A percentile compares a stretch with the other conserved stretches of the same genome.
Conservation (phyloP, 2,113 vertebrate genomes). For the Scopus umbretta region DNA sequence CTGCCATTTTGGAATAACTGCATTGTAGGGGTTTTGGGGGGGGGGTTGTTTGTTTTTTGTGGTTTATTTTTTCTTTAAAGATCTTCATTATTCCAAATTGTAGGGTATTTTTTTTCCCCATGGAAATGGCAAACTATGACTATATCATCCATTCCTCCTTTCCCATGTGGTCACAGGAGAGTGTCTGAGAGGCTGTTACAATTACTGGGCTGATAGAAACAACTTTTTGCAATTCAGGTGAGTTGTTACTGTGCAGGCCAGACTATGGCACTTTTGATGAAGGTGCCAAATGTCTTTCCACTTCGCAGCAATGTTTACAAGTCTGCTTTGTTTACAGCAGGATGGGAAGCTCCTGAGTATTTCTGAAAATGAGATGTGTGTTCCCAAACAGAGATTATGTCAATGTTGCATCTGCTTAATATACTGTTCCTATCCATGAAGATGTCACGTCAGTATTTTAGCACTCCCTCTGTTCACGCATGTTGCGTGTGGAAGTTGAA, state of each 20-base stretch:
- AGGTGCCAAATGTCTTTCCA: background rate
- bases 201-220: background rate
- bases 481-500: background rate
- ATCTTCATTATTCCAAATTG: background rate
- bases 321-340: background rate
- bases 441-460: background rate
- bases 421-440: background rate
- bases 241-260: background rate
- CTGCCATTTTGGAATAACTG: background rate
- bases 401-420: background rate
- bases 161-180: background rate
- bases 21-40: background rate
- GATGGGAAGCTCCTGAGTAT: background rate
- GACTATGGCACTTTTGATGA: background rate
- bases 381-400: background rate
- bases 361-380: background rate
- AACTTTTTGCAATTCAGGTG: background rate
- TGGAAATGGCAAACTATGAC: background rate
- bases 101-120: rapidly evolving
- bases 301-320: background rate
- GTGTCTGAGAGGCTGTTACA: background rate
- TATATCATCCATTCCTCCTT: background rate
- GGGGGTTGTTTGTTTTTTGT: background rate
- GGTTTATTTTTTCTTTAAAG: background rate
- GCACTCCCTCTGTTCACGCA: background rate